These are phyloP conservation scores for Linepithema humile DNA, from an alignment of 1,140 invertebrate species.

Conservation along the genomic window DNA sequence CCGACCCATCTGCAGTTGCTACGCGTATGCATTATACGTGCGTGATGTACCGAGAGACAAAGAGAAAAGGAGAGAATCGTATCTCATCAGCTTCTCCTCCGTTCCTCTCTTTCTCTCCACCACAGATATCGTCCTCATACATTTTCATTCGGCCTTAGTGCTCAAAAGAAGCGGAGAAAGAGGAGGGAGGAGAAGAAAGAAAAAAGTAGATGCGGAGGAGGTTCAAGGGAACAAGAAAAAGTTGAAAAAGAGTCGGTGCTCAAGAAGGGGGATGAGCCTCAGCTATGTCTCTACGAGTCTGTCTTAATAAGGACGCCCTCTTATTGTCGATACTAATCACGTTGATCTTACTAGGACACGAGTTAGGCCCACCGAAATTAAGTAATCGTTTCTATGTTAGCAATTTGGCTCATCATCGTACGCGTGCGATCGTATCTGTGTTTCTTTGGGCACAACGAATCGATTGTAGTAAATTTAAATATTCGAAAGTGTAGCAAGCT, in stretches of 20 bases:
- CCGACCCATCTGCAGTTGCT: constrained; percentile 60
- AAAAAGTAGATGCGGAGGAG: neutral
- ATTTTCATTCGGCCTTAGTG: constrained; percentile 72
- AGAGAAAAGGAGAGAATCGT: constrained; percentile 64
- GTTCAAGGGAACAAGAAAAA: neutral
- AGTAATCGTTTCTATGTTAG: neutral
- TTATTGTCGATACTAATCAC: constrained; percentile 70
- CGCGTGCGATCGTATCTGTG: neutral
- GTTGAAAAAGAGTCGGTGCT: neutral
- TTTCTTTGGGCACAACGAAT: neutral
- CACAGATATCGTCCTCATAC: constrained; percentile 70
- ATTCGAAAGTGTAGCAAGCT: neutral
- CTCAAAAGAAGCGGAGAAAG: constrained; percentile 30
- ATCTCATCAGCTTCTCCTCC: constrained; percentile 61
- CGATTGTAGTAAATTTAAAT: neutral
- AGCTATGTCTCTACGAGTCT: constrained; percentile 46
- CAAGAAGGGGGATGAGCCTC: constrained; percentile 20
- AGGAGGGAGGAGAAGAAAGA: constrained; percentile 5
- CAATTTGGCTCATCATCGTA: neutral
- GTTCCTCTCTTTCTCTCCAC: constrained; percentile 3
- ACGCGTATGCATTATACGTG: constrained; percentile 67
- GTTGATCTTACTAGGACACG: constrained; percentile 65
- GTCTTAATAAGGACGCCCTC: constrained; percentile 67
- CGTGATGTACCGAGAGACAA: constrained; percentile 53
- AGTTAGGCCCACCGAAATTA: constrained; percentile 61